Evolutionary conservation across 2,113 vertebrate species (phyloP), one percentile per base, ranked within the genome.

Genomic region (Urocynchramus pylzowi): DNA sequence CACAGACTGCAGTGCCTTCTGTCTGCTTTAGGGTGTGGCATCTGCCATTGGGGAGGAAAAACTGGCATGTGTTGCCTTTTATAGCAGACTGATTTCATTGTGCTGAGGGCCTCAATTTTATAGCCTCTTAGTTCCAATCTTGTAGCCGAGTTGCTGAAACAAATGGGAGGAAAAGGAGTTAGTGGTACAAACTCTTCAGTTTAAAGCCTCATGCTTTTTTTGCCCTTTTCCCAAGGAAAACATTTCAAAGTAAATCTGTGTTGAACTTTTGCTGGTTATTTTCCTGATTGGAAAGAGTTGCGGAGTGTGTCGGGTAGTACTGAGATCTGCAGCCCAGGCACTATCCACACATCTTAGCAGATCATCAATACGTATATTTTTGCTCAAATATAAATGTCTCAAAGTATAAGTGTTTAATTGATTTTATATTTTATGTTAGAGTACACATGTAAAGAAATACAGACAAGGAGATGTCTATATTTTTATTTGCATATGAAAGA

Each of bases 1-100:
- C 95, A 96, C 97, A 98, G 95, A 97, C 97, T 97, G 97, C 95
- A 95, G 94, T 95, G 97, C 98, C 97, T 97, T 98, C 97, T 98
- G 98, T 98, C 97, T 97, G 97, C 97, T 97, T 97, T 68, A 97
- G 98, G 98, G 98, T 98, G 98, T 98, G 98, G 97, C 98, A 98
- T 95, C 97, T 98, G 98, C 97, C 97, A 97, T 73, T 78, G 96
- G 98, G 97, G 96, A 98, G 95, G 94, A 96, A 96, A 96, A 97
- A 91, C 97, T 97, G 97, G 97, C 97, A 97, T 97, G 97, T 97
- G 97, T 95, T 60, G 86, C 94, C 95, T 98, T 97, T 97, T 89
- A 97, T 85, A 97, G 95, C 94, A 97, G 97, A 84, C 96, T 95
- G 96, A 97, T 95, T 97, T 95, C 97, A 98, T 98, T 97, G 97